phyloP scores from a whole-genome alignment of 2,797 vertebrate species.

The Falco biarmicus region DNA sequence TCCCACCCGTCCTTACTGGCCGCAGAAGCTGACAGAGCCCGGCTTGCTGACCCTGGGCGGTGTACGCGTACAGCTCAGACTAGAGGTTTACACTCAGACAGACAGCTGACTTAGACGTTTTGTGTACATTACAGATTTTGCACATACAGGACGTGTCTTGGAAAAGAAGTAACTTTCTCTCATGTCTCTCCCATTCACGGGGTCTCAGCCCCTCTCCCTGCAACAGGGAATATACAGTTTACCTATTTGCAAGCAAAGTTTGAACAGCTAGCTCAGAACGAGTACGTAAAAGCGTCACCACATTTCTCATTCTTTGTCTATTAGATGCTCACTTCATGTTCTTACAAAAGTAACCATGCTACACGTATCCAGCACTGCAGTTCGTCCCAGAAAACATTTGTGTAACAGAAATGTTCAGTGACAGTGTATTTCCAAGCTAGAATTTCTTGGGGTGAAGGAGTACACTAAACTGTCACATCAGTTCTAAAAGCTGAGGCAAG shows the following conservation, averaged over 20 bases:
- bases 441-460: neutral
- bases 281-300: neutral
- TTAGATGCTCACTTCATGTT: neutral
- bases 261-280: neutral
- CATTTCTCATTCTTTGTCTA: neutral
- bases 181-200: neutral
- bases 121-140: neutral
- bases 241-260: neutral
- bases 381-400: neutral
- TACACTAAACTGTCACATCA: neutral
- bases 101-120: neutral
- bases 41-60: neutral
- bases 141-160: neutral
- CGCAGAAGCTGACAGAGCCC: neutral
- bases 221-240: neutral
- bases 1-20: neutral
- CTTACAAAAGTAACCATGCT: neutral
- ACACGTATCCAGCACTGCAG: neutral
- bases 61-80: rapidly evolving
- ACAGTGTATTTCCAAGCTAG: neutral
- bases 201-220: neutral
- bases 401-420: neutral
- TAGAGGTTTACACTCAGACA: neutral
- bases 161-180: neutral
- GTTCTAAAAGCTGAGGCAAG: neutral